Conservation (phyloP, 2,113 vertebrate genomes). For the Dasyprocta punctata region DNA sequence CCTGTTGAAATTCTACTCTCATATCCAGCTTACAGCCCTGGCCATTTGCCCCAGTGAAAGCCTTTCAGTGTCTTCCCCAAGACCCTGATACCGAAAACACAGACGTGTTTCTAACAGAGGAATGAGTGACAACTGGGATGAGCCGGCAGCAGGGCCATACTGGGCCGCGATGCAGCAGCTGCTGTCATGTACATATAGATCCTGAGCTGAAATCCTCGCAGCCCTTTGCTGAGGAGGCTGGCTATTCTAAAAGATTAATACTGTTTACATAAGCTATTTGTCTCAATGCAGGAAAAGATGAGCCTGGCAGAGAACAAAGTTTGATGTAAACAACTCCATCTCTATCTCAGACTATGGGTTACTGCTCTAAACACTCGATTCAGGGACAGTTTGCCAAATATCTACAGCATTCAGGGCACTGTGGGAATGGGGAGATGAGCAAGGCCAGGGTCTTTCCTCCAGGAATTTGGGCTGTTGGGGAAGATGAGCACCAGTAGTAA, state of each 20-base stretch:
- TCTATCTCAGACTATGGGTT: neutral
- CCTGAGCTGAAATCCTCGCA: neutral
- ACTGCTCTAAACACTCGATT: neutral
- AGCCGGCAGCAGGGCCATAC: neutral
- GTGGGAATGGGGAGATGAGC: neutral
- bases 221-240: conserved; percentile 9
- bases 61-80: neutral
- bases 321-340: conserved; percentile 48
- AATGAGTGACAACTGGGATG: neutral
- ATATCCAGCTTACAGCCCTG: neutral
- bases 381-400: neutral
- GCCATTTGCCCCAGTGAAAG: neutral
- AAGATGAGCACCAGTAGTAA: neutral
- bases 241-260: conserved; percentile 66
- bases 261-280: conserved; percentile 44
- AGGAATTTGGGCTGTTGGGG: neutral
- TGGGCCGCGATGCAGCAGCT: neutral
- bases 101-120: neutral
- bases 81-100: neutral
- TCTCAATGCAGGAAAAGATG: conserved; percentile 30
- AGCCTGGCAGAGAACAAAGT: neutral
- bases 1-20: neutral
- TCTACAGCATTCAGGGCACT: neutral
- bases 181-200: neutral
- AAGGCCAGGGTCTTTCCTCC: neutral